Evolutionary conservation across 2,888 invertebrate species (phyloP).

Genomic region (Anthophora plumipes): DNA sequence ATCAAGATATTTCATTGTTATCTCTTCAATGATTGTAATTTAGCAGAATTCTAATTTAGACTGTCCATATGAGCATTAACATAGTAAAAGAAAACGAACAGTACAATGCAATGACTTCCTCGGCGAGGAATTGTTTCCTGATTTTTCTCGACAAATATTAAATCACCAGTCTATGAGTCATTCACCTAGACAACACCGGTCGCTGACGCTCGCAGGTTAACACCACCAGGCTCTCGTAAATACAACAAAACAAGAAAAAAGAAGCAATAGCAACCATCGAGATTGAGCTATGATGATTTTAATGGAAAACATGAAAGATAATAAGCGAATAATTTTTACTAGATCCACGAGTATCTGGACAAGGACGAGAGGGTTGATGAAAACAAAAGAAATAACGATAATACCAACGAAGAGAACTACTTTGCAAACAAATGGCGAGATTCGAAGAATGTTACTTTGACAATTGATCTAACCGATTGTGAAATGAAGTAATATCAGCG

Average conservation of each 20-base stretch:
- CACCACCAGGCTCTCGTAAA: neutral
- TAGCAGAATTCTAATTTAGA: slow-evolving; percentile 32
- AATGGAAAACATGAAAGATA: neutral
- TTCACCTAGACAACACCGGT: slow-evolving; percentile 12
- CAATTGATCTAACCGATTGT: no score
- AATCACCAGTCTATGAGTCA: neutral
- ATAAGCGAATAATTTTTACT: neutral
- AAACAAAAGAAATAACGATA: slow-evolving; percentile 16
- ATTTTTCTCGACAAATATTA: slow-evolving; percentile 34
- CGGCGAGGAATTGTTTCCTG: slow-evolving; percentile 36
- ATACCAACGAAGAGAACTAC: neutral
- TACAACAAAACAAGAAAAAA: neutral
- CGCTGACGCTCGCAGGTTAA: slow-evolving; percentile 5
- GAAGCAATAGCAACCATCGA: no score
- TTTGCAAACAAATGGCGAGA: slow-evolving; percentile 10
- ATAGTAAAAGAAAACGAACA: slow-evolving; percentile 17
- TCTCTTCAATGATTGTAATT: no score
- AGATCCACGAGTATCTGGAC: neutral
- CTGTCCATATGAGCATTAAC: slow-evolving; percentile 26
- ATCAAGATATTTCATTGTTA: no score
- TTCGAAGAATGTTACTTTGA: neutral
- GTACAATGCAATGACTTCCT: slow-evolving; percentile 39
- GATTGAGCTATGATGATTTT: neutral
- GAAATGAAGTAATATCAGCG: neutral
- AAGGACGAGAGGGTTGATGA: neutral